Evolutionary conservation across 2,113 vertebrate genomes (phyloP).

Genomic region (Rattus norvegicus): DNA sequence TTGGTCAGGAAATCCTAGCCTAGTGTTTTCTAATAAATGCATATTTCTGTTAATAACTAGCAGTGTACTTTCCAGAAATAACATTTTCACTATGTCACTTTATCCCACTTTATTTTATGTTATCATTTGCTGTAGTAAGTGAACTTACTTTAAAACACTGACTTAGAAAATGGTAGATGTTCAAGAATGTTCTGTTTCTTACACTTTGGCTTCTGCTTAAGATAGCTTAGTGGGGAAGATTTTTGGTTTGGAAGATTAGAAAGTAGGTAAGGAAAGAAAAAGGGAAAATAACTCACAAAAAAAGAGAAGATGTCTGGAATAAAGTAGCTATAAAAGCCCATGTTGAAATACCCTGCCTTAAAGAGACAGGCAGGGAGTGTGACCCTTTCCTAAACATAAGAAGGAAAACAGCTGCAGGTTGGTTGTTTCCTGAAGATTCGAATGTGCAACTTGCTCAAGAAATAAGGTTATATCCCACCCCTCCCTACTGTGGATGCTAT

Average conservation of each 20-base stretch:
- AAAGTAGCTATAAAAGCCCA: not conserved
- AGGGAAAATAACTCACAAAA: conserved; percentile 19
- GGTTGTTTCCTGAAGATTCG: not conserved
- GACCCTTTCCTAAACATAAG: not conserved
- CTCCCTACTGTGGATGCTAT: not conserved
- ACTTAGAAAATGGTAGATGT: not conserved
- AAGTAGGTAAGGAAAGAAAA: conserved; percentile 35
- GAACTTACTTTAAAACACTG: conserved; percentile 25
- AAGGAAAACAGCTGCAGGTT: conserved; percentile 1
- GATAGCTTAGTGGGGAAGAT: not conserved
- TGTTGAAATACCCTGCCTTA: conserved; percentile 8
- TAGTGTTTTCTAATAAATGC: conserved; percentile 24
- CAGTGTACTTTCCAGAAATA: not conserved
- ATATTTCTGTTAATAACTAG: conserved; percentile 23
- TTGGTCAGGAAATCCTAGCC: not conserved
- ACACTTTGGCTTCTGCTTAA: conserved; percentile 5
- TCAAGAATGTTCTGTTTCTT: not conserved
- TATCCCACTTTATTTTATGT: conserved; percentile 24
- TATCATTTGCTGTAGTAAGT: conserved; percentile 18
- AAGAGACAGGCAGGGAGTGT: conserved; percentile 14
- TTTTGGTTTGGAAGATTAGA: not conserved
- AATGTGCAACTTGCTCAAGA: not conserved
- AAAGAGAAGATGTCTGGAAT: not conserved
- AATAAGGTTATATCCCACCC: not conserved
- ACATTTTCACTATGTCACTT: not conserved